Percentiles rank a stretch among this genome's conserved stretches.
Conservation (phyloP, 2,797 vertebrate species). For the Arremon aurantiirostris region DNA sequence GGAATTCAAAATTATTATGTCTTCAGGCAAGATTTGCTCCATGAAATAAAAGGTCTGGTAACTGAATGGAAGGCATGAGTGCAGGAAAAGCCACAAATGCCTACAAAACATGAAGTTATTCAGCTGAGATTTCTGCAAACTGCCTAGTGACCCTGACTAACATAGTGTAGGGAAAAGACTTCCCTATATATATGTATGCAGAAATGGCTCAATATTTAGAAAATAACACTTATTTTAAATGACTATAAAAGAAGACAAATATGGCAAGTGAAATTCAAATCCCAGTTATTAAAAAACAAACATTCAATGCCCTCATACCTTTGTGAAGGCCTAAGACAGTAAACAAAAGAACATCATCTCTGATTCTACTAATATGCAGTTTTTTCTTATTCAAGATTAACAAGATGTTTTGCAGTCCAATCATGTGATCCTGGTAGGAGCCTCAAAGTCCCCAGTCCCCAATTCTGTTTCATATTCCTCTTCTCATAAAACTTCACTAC, state of each 20-base stretch:
- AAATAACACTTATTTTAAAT: neutral
- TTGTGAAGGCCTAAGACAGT: neutral
- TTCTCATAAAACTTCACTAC: neutral
- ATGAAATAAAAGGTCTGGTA: neutral
- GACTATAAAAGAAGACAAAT: neutral
- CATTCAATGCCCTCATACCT: fast-evolving
- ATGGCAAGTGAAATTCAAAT: neutral
- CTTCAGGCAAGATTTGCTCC: neutral
- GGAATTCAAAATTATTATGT: neutral
- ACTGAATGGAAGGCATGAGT: neutral
- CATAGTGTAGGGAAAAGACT: neutral
- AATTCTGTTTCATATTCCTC: neutral
- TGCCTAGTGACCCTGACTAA: neutral
- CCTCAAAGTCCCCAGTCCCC: neutral
- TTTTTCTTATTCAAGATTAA: neutral
- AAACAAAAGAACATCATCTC: neutral
- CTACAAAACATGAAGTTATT: neutral
- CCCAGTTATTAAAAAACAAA: neutral
- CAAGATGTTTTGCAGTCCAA: neutral
- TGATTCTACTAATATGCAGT: neutral
- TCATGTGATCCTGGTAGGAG: neutral
- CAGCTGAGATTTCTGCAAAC: neutral
- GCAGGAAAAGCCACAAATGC: neutral
- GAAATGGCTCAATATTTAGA: neutral
- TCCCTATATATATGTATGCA: neutral